Evolutionary conservation across 2,888 invertebrate genomes (phyloP).

Genomic region (Coleophora deauratella): DNA sequence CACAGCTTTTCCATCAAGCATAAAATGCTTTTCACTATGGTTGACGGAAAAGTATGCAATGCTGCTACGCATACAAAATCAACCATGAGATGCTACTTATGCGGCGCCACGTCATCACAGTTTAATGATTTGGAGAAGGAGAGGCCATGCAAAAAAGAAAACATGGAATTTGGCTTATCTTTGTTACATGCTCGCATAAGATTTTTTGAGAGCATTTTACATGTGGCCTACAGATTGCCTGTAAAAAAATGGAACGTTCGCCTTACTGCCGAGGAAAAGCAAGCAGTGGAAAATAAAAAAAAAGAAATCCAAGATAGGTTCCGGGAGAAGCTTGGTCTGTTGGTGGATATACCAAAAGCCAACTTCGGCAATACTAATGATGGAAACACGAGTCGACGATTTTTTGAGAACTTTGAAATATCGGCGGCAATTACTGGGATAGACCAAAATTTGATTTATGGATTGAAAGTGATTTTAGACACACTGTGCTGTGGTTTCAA

Average conservation of each 20-base stretch:
- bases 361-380: conserved; percentile 2
- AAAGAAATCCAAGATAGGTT: not conserved
- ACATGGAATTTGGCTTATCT: not conserved
- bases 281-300: conserved; percentile 1
- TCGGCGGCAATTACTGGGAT: conserved; percentile 2
- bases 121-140: conserved; percentile 5
- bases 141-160: not conserved
- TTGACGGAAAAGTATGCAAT: conserved; percentile 17
- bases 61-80: conserved; percentile 15
- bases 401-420: not conserved
- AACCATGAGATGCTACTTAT: conserved; percentile 13
- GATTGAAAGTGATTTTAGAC: conserved; percentile 2
- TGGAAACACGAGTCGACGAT: not conserved
- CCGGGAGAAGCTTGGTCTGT: not conserved
- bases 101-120: conserved; percentile 9
- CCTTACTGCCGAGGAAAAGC: conserved; percentile 6
- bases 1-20: no score
- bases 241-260: conserved; percentile 9
- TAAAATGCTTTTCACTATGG: conserved; percentile 13
- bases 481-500: not conserved
- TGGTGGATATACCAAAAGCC: not conserved
- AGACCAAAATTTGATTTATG: conserved; percentile 1
- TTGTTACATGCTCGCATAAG: conserved; percentile 2
- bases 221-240: conserved; percentile 6
- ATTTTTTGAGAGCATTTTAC: conserved; percentile 9